Evolutionary conservation across 2,888 invertebrate genomes (phyloP).

Genomic region (Habroteleia sp.): DNA sequence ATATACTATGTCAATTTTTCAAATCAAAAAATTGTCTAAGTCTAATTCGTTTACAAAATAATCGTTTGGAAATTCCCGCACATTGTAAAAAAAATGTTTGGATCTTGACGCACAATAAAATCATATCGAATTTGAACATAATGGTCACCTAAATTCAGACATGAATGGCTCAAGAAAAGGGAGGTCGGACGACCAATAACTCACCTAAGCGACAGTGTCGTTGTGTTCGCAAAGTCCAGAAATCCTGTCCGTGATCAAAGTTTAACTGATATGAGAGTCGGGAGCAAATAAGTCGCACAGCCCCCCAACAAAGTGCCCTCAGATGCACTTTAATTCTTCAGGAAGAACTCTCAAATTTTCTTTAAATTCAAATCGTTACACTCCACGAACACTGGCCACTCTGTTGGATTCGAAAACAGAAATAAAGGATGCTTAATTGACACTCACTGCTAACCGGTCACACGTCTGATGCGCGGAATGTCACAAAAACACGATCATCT

Average conservation of each 20-base stretch:
- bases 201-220: slow-evolving; percentile 46
- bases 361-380: slow-evolving; percentile 46
- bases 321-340: slow-evolving; percentile 28
- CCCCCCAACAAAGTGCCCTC: slow-evolving; percentile 47
- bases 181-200: slow-evolving; percentile 11
- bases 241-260: slow-evolving; percentile 23
- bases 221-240: slow-evolving; percentile 34
- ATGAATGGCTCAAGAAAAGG: slow-evolving; percentile 6
- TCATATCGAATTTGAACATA: slow-evolving; percentile 27
- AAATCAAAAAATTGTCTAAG: too few species aligned
- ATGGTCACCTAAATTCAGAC: slow-evolving; percentile 18
- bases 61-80: too few species aligned
- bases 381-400: slow-evolving; percentile 59
- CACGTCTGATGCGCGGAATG: slow-evolving; percentile 11
- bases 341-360: slow-evolving; percentile 19
- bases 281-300: slow-evolving; percentile 44
- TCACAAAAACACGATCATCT: slow-evolving; percentile 33
- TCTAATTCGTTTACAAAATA: too few species aligned
- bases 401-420: slow-evolving; percentile 49
- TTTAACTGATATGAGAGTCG: slow-evolving; percentile 11
- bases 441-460: slow-evolving; percentile 35
- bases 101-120: slow-evolving; percentile 9
- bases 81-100: too few species aligned
- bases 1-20: too few species aligned
- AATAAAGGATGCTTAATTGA: slow-evolving; percentile 37